Conservation (phyloP, 2,888 invertebrate genomes). For the Andrena bucephala region DNA sequence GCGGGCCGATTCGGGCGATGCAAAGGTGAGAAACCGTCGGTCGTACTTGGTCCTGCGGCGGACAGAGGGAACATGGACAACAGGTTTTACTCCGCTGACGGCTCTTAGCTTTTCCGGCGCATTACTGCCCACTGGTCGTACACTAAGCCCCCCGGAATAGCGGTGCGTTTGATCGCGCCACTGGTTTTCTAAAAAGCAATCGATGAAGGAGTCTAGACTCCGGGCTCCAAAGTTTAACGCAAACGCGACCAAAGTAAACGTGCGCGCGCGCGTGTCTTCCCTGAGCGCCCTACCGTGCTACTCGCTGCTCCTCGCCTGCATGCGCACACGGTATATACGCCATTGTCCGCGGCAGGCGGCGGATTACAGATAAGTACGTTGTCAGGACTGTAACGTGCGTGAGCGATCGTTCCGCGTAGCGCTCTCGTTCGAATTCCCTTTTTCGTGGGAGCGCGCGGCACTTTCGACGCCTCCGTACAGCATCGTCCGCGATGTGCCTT, state of each 20-base stretch:
- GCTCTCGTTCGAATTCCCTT: conserved; percentile 27
- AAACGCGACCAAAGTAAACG: conserved; percentile 74
- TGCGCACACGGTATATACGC: conserved; percentile 49
- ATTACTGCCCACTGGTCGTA: conserved; percentile 17
- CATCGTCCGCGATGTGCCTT: too few relatives aligned
- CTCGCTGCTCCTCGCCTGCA: conserved; percentile 35
- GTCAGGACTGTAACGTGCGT: conserved; percentile 55
- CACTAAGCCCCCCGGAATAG: conserved; percentile 3
- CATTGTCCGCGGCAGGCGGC: conserved; percentile 34
- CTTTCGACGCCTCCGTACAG: too few relatives aligned
- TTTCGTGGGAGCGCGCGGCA: not conserved
- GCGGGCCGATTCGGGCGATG: conserved; percentile 51
- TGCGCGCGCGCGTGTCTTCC: conserved; percentile 69
- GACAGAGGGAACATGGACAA: conserved; percentile 42
- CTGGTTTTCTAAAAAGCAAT: conserved; percentile 57
- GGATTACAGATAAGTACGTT: conserved; percentile 46
- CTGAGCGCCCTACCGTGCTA: conserved; percentile 21
- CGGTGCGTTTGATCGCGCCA: conserved; percentile 20
- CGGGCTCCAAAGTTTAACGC: conserved; percentile 65
- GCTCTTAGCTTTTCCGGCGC: conserved; percentile 19
- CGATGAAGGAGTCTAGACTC: conserved; percentile 60
- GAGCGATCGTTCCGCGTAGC: conserved; percentile 3
- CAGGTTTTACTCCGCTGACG: conserved; percentile 1
- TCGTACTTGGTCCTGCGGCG: conserved; percentile 9
- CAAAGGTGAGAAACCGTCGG: conserved; percentile 46